Evolutionary conservation across 2,113 vertebrate genomes (phyloP).

Genomic region (Elephantulus edwardii): DNA sequence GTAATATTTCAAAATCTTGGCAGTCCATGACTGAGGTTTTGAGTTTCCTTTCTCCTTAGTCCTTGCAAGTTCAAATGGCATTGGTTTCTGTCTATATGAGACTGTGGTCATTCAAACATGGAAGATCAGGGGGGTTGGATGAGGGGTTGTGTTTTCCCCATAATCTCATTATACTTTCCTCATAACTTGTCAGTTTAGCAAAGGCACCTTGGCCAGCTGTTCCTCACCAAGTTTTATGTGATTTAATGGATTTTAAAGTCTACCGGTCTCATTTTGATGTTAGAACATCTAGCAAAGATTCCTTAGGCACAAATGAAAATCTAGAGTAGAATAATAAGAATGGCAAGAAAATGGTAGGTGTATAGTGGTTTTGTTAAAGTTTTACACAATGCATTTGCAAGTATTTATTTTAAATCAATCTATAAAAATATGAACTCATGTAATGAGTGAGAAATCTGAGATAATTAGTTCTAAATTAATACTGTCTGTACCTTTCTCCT

Average conservation of each 20-base stretch:
- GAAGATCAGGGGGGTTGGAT: neutral
- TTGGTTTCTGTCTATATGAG: slow-evolving; percentile 33
- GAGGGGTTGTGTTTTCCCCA: slow-evolving; percentile 23
- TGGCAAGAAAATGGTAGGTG: slow-evolving; percentile 3
- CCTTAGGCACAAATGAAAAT: slow-evolving; percentile 44
- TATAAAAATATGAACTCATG: neutral
- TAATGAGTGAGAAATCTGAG: neutral
- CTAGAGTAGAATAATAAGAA: neutral
- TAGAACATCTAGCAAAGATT: slow-evolving; percentile 52
- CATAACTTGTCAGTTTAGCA: slow-evolving; percentile 67
- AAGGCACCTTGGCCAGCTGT: slow-evolving; percentile 73
- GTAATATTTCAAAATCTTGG: slow-evolving; percentile 76
- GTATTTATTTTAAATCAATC: neutral
- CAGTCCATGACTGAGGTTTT: slow-evolving; percentile 67
- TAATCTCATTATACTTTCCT: slow-evolving; percentile 66
- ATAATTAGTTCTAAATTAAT: neutral
- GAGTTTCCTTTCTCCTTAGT: slow-evolving; percentile 68
- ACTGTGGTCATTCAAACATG: slow-evolving; percentile 59
- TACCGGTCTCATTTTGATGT: slow-evolving; percentile 32
- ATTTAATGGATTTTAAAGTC: slow-evolving; percentile 65
- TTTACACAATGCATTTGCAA: slow-evolving; percentile 8
- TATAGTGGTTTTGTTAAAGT: neutral
- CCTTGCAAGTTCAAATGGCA: slow-evolving; percentile 64
- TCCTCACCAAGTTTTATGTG: slow-evolving; percentile 63
- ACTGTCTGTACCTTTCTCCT: neutral